Evolutionary conservation across 2,797 vertebrate genomes (phyloP), one percentile per base, ranked within the genome.

Genomic region (Sebastes vulpes): DNA sequence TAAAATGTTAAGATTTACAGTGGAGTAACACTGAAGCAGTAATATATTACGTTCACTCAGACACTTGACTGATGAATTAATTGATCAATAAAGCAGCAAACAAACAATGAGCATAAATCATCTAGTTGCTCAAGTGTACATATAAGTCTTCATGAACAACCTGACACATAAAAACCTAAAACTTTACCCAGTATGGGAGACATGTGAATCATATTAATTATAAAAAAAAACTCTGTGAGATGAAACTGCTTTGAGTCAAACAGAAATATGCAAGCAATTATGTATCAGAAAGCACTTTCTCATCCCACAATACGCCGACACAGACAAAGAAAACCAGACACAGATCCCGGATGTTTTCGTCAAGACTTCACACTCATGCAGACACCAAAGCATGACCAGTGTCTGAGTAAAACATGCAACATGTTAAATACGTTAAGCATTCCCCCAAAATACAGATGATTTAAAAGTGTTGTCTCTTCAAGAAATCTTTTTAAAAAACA

Each of bases 311-410:
- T 48, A 18, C 23, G 14, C n/a, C 20, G 42, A 82, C 20, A 77
- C 26, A 83, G 14, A 77, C 9, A 26, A 29, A 48, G 68, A 23
- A 85, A 72, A 85, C 25, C 59, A 16, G 46, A 77, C 23, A 69
- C 18, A 48, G 46, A 48, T 48, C 4, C 23, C 20, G 21, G 25
- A 58, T 21, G 48, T 48, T 46, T 61, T 73, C 11, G 8, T 25
- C 32, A 77, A 29, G 42, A 72, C 16, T 9, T 1, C 38, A 60
- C 54, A 35, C 42, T 77, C 83, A 87, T 90, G 86, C 90, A 82
- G 70, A 65, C 46, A 65, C 56, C 60, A 66, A 63, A 32, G 18
- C 57, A 72, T 38, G 20, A 38, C 60, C 58, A 50, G 23, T 3
- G 6, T 57, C 32, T 35, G 35, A 32, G 18, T 29, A 21, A 46